Evolutionary conservation across 1,140 invertebrate species (phyloP).

Genomic region (Bombus impatiens): DNA sequence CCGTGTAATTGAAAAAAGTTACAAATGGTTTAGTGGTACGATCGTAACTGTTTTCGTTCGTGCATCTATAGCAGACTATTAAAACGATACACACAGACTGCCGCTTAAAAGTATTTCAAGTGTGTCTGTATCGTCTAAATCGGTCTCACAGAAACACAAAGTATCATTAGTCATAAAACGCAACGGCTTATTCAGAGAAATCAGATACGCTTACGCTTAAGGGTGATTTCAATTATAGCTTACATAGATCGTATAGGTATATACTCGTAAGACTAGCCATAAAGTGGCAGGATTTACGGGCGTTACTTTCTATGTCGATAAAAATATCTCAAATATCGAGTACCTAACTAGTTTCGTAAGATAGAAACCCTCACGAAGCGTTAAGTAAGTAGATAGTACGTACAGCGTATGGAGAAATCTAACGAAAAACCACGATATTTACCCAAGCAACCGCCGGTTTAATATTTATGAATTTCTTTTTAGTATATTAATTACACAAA

Average conservation of each 20-base stretch:
- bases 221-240: slow-evolving; percentile 50
- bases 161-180: slow-evolving; percentile 41
- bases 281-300: slow-evolving; percentile 46
- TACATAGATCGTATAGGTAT: slow-evolving; percentile 20
- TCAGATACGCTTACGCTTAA: slow-evolving; percentile 5
- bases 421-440: neutral
- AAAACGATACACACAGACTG: neutral
- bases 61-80: no score
- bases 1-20: neutral
- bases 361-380: neutral
- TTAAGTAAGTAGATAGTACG: neutral
- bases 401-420: neutral
- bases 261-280: slow-evolving; percentile 38
- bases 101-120: neutral
- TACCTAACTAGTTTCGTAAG: neutral
- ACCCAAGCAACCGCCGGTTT: neutral
- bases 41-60: neutral
- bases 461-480: neutral
- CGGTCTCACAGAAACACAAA: neutral
- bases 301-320: slow-evolving; percentile 30
- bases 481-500: neutral
- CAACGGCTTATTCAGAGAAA: slow-evolving; percentile 16
- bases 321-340: slow-evolving; percentile 2
- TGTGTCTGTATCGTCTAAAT: neutral
- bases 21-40: no score